Evolutionary conservation across 2,797 vertebrate genomes (phyloP), one percentile per base, ranked within the genome.

Genomic region (Leucoraja ocellata): DNA sequence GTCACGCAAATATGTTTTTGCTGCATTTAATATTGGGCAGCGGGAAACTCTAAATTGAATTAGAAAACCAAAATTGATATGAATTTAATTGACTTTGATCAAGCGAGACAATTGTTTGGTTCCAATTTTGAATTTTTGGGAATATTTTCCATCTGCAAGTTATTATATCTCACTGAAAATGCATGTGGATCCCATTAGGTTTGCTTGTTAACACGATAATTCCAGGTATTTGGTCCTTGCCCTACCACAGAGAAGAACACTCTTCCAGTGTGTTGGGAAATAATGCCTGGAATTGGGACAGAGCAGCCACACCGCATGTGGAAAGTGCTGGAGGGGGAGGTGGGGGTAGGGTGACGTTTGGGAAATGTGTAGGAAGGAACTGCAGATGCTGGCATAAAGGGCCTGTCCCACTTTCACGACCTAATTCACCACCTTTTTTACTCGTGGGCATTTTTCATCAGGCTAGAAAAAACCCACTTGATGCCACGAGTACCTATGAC

Each of bases 61-160:
- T 92, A n/a, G 71, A 92, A 28, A 36, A 23, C 39, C 36, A 6
- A 58, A 46, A 92, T 92, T 74, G 90, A 92, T 76, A 92, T 92
- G 39, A 92, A n/a, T 76, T 54, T 91, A 74, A 73, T 74, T 18
- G 71, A n/a, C 68, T 74, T 92, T 23, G 36, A 54, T 76, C 5
- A 92, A 54, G 39, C 28, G 10, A 92, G 71, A 92, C 90, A 92
- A 28, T 92, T 68, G 63, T 32, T 32, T 65, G 84, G 63, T 65
- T 36, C n/a, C n/a, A 32, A n/a, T 36, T 86, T 88, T 61, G n/a
- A 88, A 2, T 88, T 18, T 88, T 36, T 36, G 10, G n/a, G n/a
- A 88, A 68, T 88, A 68, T 88, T 36, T 88, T 68, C 14, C 61
- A 88, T 61, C 61, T 88, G 84, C 3, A 8, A 36, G 14, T 88